Conservation (phyloP, 2,797 vertebrate genomes). For the Poecile montanus region DNA sequence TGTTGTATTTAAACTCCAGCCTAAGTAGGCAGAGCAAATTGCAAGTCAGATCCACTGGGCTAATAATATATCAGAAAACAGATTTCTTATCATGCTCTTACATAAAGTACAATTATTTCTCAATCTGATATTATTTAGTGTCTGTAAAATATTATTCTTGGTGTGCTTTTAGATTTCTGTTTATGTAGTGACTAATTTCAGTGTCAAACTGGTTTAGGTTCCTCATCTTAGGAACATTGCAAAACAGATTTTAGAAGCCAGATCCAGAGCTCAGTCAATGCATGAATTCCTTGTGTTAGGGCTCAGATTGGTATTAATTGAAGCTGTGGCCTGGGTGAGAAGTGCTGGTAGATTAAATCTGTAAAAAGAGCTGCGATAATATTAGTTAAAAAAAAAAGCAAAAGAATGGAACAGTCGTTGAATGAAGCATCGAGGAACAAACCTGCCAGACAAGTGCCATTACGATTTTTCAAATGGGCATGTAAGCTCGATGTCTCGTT, state of each 20-base stretch:
- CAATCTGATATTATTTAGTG: neutral
- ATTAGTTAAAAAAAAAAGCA: neutral
- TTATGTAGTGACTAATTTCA: neutral
- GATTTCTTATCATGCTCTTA: neutral
- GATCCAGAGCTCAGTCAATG: neutral
- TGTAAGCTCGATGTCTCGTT: slow-evolving; percentile 46
- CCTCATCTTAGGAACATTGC: neutral
- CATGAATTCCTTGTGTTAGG: neutral
- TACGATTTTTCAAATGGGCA: slow-evolving; percentile 52
- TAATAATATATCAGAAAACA: neutral
- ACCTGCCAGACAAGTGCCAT: slow-evolving; percentile 54
- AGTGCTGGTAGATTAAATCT: neutral
- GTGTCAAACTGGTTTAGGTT: neutral
- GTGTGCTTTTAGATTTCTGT: neutral
- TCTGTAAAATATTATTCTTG: neutral
- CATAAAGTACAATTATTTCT: neutral
- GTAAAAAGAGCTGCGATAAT: neutral
- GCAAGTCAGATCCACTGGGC: neutral
- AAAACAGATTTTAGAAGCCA: neutral
- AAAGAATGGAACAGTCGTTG: neutral
- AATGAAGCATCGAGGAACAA: slow-evolving; percentile 5
- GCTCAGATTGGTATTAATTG: slow-evolving; percentile 32
- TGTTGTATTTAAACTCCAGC: neutral
- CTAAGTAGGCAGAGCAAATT: neutral
- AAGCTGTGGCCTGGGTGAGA: neutral